Percentiles rank a stretch among this genome's conserved stretches.
Conservation (phyloP, 1,140 invertebrate species). For the Drosophila prosaltans region DNA sequence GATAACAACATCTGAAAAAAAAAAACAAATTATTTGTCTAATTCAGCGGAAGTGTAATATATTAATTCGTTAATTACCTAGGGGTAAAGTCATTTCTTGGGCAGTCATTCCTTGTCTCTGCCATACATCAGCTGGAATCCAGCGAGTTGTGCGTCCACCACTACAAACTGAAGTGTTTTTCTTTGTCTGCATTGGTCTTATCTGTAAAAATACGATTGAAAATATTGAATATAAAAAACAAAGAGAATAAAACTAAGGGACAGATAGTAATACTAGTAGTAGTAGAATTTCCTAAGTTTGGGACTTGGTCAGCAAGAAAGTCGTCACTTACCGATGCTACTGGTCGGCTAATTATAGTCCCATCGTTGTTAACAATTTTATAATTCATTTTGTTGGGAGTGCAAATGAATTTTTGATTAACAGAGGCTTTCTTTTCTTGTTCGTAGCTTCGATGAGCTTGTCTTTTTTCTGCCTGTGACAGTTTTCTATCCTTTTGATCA, state of each 20-base stretch:
- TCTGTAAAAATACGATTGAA: constrained; percentile 24
- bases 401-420: constrained; percentile 83
- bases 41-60: background rate
- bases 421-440: constrained; percentile 94
- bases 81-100: constrained; percentile 95
- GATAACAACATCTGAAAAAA: constrained; percentile 92
- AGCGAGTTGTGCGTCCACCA: constrained; percentile 85
- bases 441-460: constrained; percentile 97
- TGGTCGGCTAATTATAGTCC: constrained; percentile 84
- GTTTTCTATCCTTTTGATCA: constrained; percentile 97
- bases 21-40: background rate
- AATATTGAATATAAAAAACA: background rate
- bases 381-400: constrained; percentile 80
- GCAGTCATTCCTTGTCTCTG: constrained; percentile 96
- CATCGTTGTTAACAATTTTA: constrained; percentile 85
- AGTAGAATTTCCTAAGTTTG: too few species aligned
- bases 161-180: constrained; percentile 82
- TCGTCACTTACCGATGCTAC: constrained; percentile 84
- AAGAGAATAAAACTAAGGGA: too few species aligned
- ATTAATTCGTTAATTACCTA: constrained; percentile 84
- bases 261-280: too few species aligned
- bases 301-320: background rate
- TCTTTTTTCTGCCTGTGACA: constrained; percentile 97
- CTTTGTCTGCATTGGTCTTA: constrained; percentile 73
- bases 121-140: constrained; percentile 95